phyloP scores from a whole-genome alignment of 2,113 vertebrate genomes.

The Picathartes gymnocephalus region DNA sequence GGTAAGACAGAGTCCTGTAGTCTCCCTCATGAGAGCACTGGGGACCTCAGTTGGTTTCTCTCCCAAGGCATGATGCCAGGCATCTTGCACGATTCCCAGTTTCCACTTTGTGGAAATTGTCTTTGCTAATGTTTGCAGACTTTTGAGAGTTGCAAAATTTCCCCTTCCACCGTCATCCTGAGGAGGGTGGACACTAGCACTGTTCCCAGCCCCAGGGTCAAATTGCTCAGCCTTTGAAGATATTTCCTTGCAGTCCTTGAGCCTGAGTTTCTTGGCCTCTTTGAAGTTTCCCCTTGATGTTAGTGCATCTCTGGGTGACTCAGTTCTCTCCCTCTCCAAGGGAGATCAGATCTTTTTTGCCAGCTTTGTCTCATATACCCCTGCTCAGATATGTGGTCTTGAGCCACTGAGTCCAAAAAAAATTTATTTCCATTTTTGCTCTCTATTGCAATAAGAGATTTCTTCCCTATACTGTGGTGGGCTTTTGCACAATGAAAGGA shows the following conservation, averaged over 20 bases:
- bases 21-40: accelerated
- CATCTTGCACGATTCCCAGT: not conserved
- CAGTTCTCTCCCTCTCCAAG: not conserved
- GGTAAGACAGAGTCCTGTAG: not conserved
- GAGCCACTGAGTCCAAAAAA: not conserved
- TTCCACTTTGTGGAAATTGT: not conserved
- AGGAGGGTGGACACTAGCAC: slow-evolving; percentile 32
- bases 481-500: no score
- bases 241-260: slow-evolving; percentile 41
- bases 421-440: no score
- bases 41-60: not conserved
- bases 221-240: slow-evolving; percentile 57
- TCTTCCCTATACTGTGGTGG: no score
- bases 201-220: slow-evolving; percentile 46
- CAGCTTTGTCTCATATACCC: not conserved
- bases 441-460: no score
- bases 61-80: not conserved
- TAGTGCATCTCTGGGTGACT: slow-evolving; percentile 6
- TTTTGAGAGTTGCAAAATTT: slow-evolving; percentile 31
- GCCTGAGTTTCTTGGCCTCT: slow-evolving; percentile 40
- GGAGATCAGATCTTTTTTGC: slow-evolving; percentile 36
- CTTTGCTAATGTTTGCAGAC: slow-evolving; percentile 1
- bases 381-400: not conserved
- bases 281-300: slow-evolving; percentile 61
- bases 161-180: accelerated